Conservation (phyloP, 2,888 invertebrate genomes). For the Yponomeuta evonymella region DNA sequence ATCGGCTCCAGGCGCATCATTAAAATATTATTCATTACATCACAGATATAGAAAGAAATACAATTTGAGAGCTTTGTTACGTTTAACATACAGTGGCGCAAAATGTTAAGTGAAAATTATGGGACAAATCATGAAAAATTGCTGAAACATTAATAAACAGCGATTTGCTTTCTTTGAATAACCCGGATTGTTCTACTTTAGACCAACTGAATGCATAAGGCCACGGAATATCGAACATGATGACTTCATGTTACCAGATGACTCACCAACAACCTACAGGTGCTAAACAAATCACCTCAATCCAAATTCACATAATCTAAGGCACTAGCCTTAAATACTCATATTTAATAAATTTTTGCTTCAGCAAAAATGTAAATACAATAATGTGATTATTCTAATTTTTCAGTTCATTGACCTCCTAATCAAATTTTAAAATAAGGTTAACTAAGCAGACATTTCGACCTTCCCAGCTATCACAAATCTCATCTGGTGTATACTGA, state of each 20-base stretch:
- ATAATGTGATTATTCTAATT: background rate
- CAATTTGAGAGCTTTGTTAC: slow-evolving; percentile 58
- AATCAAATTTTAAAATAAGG: background rate
- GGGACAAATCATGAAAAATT: no score
- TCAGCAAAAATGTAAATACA: no score
- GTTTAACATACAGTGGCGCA: background rate
- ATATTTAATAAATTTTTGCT: background rate
- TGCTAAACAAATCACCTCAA: slow-evolving; percentile 8
- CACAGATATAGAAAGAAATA: slow-evolving; percentile 53
- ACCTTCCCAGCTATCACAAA: background rate
- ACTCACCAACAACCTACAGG: slow-evolving; percentile 19
- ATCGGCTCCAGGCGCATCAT: slow-evolving; percentile 45
- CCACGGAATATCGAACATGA: background rate
- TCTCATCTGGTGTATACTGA: slow-evolving; percentile 13
- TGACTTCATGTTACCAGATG: background rate
- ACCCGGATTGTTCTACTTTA: no score
- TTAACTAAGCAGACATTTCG: background rate
- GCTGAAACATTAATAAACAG: no score
- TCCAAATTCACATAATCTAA: slow-evolving; percentile 3
- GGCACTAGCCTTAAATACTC: slow-evolving; percentile 8
- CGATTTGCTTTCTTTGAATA: no score
- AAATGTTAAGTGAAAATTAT: background rate
- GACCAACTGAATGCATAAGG: no score
- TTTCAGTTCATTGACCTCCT: background rate
- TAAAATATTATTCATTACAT: slow-evolving; percentile 55